A percentile compares a stretch with the other conserved stretches of the same genome.
Evolutionary conservation across 2,797 vertebrate species (phyloP).

Genomic region (Vultur gryphus): DNA sequence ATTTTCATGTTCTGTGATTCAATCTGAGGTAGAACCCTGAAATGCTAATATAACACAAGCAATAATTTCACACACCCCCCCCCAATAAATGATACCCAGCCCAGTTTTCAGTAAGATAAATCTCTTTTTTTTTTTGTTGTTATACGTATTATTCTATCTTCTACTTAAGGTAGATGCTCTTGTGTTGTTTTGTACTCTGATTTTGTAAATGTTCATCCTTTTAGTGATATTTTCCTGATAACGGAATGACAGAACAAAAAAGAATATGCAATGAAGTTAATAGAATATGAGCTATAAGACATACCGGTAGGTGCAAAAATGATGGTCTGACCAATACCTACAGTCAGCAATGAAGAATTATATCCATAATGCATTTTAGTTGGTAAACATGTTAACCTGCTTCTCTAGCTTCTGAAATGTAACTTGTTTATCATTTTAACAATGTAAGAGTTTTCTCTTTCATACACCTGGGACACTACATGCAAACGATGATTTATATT

Average conservation of each 20-base stretch:
- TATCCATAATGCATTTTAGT: not conserved
- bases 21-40: not conserved
- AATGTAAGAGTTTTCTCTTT: not conserved
- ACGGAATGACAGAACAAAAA: not conserved
- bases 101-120: not conserved
- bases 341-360: not conserved
- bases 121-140: not conserved
- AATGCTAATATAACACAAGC: not conserved
- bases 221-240: not conserved
- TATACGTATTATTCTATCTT: not conserved
- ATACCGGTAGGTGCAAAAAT: not conserved
- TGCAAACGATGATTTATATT: not conserved
- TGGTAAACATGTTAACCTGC: not conserved
- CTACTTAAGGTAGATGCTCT: not conserved
- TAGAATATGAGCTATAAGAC: not conserved
- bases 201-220: not conserved
- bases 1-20: not conserved
- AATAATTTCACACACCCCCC: not conserved
- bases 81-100: not conserved
- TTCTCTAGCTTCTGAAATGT: not conserved
- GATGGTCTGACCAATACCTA: not conserved
- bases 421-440: not conserved
- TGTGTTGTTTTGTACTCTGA: not conserved
- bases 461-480: not conserved
- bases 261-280: not conserved